A percentile compares a stretch with the other conserved stretches of the same genome.
Evolutionary conservation across 2,797 vertebrate genomes (phyloP).

Genomic region (Cercopithecus mitis): DNA sequence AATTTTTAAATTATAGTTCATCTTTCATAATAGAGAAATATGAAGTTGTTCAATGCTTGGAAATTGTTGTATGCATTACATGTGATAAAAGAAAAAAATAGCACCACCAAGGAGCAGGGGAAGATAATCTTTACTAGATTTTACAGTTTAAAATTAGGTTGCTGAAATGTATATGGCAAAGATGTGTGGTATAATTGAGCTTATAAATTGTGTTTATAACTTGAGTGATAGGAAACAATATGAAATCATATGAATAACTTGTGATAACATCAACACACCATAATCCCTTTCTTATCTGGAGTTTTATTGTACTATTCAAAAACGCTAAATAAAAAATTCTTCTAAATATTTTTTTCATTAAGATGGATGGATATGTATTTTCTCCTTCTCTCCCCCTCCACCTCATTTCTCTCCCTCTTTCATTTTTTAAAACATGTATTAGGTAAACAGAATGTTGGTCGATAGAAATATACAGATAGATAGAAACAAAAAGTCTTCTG

Average conservation of each 20-base stretch:
- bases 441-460: neutral
- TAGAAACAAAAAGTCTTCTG: neutral
- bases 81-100: neutral
- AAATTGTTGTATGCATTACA: neutral
- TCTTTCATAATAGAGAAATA: neutral
- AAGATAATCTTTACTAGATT: neutral
- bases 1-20: neutral
- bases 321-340: neutral
- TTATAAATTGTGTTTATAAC: neutral
- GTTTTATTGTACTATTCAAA: neutral
- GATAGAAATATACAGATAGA: neutral
- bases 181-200: neutral
- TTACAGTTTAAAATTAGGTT: neutral
- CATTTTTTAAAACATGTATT: neutral
- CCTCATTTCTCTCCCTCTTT: fast-evolving
- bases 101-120: neutral
- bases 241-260: neutral
- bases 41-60: neutral
- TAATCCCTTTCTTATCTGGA: neutral
- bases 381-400: neutral
- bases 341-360: neutral
- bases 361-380: neutral
- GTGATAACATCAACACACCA: neutral
- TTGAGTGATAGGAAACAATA: neutral
- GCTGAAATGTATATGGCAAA: neutral